Evolutionary conservation across 1,140 invertebrate species (phyloP).

Genomic region (Drosophila melanica): DNA sequence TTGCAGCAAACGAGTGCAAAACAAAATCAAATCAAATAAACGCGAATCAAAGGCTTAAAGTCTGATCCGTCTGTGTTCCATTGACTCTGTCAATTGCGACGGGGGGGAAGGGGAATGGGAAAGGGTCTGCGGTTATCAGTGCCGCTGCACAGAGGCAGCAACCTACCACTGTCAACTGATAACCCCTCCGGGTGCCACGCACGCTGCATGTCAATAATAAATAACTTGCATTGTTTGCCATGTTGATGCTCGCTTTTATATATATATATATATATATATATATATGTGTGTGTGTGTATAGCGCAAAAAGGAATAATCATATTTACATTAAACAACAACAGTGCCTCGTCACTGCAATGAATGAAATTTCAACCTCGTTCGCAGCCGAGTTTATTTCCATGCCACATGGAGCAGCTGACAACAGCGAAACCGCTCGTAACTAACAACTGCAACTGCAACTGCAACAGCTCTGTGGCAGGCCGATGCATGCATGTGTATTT

Average conservation of each 20-base stretch:
- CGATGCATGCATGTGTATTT: not conserved
- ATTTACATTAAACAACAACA: constrained; percentile 75
- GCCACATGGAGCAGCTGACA: constrained; percentile 38
- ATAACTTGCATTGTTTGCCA: constrained; percentile 77
- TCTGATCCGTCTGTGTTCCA: constrained; percentile 8
- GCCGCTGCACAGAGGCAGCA: constrained; percentile 40
- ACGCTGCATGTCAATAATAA: constrained; percentile 74
- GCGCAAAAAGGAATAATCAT: constrained; percentile 71
- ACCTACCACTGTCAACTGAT: constrained; percentile 69
- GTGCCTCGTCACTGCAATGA: constrained; percentile 44
- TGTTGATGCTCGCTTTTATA: constrained; percentile 36
- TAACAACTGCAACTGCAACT: constrained; percentile 31
- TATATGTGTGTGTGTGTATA: constrained; percentile 6
- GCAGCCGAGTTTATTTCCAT: constrained; percentile 61
- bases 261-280: constrained; percentile 22
- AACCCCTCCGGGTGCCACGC: constrained; percentile 60
- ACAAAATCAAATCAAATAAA: constrained; percentile 59
- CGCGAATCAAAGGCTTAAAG: constrained; percentile 63
- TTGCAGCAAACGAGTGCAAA: constrained; percentile 53
- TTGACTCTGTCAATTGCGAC: constrained; percentile 17
- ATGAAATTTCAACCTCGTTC: constrained; percentile 37
- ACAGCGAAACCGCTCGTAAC: constrained; percentile 36
- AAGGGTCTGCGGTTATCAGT: constrained; percentile 65
- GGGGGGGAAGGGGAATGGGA: not conserved
- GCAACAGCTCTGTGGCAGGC: constrained; percentile 9